phyloP scores from a whole-genome alignment of 2,113 vertebrate species.

The Phasianus colchicus region DNA sequence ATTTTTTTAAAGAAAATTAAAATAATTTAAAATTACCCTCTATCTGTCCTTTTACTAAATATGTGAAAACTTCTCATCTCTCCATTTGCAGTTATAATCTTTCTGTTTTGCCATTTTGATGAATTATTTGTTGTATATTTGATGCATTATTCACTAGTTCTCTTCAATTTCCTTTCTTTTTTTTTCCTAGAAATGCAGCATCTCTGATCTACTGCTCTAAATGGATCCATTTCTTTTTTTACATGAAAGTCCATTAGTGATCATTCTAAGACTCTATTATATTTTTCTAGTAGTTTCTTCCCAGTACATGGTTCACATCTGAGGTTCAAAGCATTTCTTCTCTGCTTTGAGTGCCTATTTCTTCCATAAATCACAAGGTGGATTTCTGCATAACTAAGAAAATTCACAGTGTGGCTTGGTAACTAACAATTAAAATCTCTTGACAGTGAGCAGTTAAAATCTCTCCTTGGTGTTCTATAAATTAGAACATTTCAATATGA shows the following conservation, averaged over 20 bases:
- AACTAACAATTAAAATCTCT: not conserved
- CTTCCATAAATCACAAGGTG: not conserved
- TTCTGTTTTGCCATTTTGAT: not conserved
- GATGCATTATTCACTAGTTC: not conserved
- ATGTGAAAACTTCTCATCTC: not conserved
- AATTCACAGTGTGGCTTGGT: not conserved
- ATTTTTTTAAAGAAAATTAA: not conserved
- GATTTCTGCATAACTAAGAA: not conserved
- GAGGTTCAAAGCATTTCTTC: not conserved
- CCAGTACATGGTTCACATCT: not conserved
- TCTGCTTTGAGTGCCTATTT: not conserved
- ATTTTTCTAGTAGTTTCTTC: not conserved
- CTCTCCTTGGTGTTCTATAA: not conserved
- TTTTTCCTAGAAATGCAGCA: not conserved
- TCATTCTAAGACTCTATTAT: not conserved
- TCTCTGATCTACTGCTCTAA: not conserved
- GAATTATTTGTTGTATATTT: not conserved
- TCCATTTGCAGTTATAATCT: not conserved
- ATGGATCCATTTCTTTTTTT: not conserved
- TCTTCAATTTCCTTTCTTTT: not conserved
- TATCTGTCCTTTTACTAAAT: not conserved
- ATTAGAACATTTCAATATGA: not conserved
- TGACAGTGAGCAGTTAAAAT: conserved; percentile 10
- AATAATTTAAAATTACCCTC: not conserved
- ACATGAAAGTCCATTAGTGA: not conserved